These are phyloP conservation scores for Riptortus pedestris DNA, from an alignment of 1,140 invertebrate species.

Conservation along the genomic window DNA sequence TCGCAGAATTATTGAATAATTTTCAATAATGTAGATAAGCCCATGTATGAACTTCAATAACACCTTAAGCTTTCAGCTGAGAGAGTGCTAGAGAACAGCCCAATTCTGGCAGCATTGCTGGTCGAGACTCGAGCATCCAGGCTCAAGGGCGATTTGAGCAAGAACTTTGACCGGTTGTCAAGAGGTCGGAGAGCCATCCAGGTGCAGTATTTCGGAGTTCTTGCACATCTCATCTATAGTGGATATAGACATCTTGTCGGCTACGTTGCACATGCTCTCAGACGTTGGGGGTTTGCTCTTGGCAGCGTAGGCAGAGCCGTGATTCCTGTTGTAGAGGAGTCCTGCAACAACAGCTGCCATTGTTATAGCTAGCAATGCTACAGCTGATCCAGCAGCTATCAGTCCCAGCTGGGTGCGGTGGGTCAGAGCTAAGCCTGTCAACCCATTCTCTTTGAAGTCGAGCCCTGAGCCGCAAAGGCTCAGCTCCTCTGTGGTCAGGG, in stretches of 20 bases:
- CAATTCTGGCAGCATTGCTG: constrained; percentile 26
- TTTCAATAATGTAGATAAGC: no score
- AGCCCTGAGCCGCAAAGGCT: constrained; percentile 41
- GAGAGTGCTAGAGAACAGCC: constrained; percentile 9
- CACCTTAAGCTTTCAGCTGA: no score
- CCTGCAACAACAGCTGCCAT: constrained; percentile 41
- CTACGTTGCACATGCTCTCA: constrained; percentile 22
- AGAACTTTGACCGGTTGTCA: constrained; percentile 24
- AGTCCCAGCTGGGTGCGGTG: constrained; percentile 46
- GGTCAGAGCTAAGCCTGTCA: constrained; percentile 35
- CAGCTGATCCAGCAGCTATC: constrained; percentile 41
- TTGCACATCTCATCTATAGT: constrained; percentile 38
- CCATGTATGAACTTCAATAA: no score
- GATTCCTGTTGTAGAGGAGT: constrained; percentile 47
- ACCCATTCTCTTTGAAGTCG: constrained; percentile 32
- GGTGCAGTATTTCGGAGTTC: constrained; percentile 34
- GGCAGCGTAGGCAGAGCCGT: constrained; percentile 61
- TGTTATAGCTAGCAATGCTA: constrained; percentile 44
- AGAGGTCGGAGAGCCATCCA: constrained; percentile 23
- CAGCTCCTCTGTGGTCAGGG: constrained; percentile 40
- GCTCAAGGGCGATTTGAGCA: constrained; percentile 25
- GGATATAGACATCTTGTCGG: constrained; percentile 35
- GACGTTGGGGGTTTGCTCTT: constrained; percentile 34
- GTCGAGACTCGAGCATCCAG: constrained; percentile 12
- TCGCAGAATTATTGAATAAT: no score